Evolutionary conservation across 2,797 vertebrate genomes (phyloP).

Genomic region (Hylomyscus alleni): DNA sequence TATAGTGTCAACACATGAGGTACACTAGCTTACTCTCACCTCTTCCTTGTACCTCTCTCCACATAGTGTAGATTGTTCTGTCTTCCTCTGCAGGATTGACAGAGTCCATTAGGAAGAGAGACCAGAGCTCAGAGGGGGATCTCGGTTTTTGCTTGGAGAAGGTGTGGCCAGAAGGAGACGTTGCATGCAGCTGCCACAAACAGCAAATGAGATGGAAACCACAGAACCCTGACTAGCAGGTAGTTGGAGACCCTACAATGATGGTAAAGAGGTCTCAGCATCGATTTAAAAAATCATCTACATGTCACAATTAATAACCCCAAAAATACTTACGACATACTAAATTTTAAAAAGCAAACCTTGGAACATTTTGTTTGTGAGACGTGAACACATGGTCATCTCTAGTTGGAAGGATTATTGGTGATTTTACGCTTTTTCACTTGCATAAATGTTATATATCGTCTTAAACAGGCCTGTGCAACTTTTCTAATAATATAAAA

Average conservation of each 20-base stretch:
- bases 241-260: neutral
- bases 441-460: neutral
- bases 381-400: neutral
- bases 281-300: neutral
- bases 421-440: neutral
- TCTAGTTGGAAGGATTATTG: neutral
- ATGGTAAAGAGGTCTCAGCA: neutral
- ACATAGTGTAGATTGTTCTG: neutral
- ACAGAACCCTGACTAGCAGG: neutral
- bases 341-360: constrained; percentile 1
- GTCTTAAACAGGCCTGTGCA: neutral
- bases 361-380: neutral
- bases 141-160: neutral
- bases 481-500: constrained; percentile 39
- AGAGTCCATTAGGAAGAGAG: neutral
- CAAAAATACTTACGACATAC: constrained; percentile 4
- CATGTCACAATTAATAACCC: neutral
- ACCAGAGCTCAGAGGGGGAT: neutral
- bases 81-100: neutral
- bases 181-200: neutral
- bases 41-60: neutral
- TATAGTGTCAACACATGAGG: neutral
- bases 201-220: neutral
- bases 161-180: neutral
- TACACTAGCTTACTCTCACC: too few species aligned